Percentiles rank a stretch among this genome's conserved stretches.
Evolutionary conservation across 1,140 invertebrate species (phyloP).

Genomic region (Conopomorpha cramerella): DNA sequence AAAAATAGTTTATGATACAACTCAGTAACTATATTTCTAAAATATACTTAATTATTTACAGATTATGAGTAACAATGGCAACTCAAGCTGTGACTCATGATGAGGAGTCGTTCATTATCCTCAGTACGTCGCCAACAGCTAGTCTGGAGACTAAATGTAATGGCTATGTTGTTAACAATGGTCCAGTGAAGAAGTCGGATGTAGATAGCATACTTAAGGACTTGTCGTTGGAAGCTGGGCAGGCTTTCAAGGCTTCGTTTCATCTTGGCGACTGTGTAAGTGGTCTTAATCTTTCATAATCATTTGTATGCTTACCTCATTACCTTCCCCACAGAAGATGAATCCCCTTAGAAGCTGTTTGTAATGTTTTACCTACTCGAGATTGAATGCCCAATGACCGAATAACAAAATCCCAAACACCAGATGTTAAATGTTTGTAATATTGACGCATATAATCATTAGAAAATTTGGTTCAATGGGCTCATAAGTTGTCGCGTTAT

Average conservation of each 20-base stretch:
- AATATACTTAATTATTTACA: background rate
- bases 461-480: no score
- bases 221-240: conserved; percentile 24
- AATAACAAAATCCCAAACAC: no score
- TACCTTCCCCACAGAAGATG: no score
- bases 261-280: conserved; percentile 32
- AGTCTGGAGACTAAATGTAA: conserved; percentile 30
- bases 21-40: background rate
- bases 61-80: conserved; percentile 13
- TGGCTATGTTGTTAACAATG: conserved; percentile 15
- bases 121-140: conserved; percentile 34
- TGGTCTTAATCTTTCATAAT: no score
- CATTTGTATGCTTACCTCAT: no score
- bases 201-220: conserved; percentile 39
- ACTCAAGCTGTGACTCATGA: conserved; percentile 22
- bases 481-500: no score
- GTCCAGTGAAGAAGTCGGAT: conserved; percentile 16
- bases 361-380: no score
- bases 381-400: no score
- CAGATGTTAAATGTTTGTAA: no score
- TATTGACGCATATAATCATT: no score
- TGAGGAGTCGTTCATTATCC: conserved; percentile 45
- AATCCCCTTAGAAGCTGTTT: no score
- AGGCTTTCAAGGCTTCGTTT: conserved; percentile 35
- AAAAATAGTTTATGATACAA: background rate